Percentiles rank a stretch among this genome's conserved stretches.
phyloP scores from a whole-genome alignment of 2,797 vertebrate genomes.

The Urocyon cinereoargenteus region DNA sequence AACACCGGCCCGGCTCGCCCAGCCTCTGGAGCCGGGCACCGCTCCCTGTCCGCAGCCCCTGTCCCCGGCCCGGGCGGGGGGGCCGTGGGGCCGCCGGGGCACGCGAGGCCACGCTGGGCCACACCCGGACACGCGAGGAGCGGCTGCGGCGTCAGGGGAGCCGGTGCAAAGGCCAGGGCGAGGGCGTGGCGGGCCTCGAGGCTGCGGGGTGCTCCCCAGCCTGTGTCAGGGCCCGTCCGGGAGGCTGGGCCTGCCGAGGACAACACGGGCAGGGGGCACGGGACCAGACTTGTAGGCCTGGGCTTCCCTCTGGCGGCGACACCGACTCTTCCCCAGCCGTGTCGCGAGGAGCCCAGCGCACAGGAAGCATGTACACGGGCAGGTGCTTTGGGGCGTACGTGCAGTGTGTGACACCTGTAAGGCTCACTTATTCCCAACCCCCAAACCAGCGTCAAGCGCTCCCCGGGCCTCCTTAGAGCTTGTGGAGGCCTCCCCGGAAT shows the following conservation, averaged over 20 bases:
- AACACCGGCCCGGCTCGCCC: slow-evolving; percentile 63
- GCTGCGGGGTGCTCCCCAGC: no score
- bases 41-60: neutral
- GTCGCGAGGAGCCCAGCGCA: neutral
- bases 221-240: no score
- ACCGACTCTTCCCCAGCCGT: neutral
- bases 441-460: neutral
- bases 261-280: neutral
- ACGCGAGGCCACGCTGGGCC: neutral
- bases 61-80: neutral
- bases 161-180: neutral
- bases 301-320: neutral
- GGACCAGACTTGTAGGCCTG: neutral
- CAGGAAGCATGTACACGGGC: neutral
- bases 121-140: neutral
- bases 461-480: neutral
- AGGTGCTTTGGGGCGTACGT: no score
- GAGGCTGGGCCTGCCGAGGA: neutral
- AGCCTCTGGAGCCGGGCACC: slow-evolving; percentile 29
- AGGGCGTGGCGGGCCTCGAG: neutral
- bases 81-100: neutral
- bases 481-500: neutral
- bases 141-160: neutral
- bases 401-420: neutral
- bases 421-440: neutral